These are phyloP conservation scores for Philaenus spumarius DNA, from an alignment of 1,140 invertebrate species.

Conservation along the genomic window DNA sequence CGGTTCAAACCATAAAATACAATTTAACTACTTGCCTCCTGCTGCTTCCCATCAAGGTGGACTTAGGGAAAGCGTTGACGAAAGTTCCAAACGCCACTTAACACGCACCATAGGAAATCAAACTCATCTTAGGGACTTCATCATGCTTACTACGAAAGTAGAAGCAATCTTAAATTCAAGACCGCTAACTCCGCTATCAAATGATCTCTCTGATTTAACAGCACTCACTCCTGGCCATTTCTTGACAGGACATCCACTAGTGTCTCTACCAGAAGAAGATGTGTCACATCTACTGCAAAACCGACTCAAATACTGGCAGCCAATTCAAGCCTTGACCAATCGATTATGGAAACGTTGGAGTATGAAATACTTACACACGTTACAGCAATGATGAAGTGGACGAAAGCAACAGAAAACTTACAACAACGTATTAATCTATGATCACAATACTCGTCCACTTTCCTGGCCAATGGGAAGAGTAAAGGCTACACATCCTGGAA, in stretches of 20 bases:
- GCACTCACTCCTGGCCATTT: conserved; percentile 34
- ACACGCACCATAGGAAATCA: too few species aligned
- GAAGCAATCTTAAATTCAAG: too few species aligned
- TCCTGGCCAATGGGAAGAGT: neutral
- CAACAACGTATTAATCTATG: conserved; percentile 4
- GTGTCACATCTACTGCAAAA: conserved; percentile 22
- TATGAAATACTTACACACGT: conserved; percentile 32
- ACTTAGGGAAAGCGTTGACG: conserved; percentile 36
- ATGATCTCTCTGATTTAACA: conserved; percentile 32
- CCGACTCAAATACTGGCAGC: conserved; percentile 26
- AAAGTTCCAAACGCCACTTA: conserved; percentile 28
- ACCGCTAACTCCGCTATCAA: too few species aligned
- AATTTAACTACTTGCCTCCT: conserved; percentile 40
- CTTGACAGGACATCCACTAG: conserved; percentile 31
- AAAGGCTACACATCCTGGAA: neutral
- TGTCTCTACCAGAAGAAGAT: conserved; percentile 33
- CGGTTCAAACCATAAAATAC: conserved; percentile 23
- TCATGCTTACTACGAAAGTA: too few species aligned
- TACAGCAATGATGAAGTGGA: conserved; percentile 33
- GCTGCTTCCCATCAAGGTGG: conserved; percentile 37
- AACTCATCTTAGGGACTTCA: conserved; percentile 9
- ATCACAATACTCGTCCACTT: neutral
- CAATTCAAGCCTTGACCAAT: conserved; percentile 28
- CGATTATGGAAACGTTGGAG: conserved; percentile 35
- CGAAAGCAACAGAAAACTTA: neutral